Evolutionary conservation across 2,888 invertebrate genomes (phyloP).

Genomic region (Actias luna): DNA sequence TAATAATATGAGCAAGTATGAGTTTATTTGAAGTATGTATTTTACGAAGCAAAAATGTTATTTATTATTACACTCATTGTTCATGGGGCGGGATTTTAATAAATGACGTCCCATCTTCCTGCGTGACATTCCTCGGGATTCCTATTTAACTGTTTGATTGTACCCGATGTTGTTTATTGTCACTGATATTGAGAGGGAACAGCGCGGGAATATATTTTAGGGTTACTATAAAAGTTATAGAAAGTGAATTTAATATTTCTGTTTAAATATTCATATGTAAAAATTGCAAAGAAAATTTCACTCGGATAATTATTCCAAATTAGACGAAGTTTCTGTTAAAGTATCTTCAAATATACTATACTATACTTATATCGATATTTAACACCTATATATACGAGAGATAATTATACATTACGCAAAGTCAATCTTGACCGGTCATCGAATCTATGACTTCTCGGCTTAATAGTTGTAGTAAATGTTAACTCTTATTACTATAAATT

Average conservation of each 20-base stretch:
- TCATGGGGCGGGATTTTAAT: slow-evolving; percentile 51
- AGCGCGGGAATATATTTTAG: slow-evolving; percentile 21
- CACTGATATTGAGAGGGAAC: slow-evolving; percentile 60
- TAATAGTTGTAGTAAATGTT: no score
- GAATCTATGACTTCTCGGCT: no score
- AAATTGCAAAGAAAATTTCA: no score
- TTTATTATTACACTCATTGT: slow-evolving; percentile 12
- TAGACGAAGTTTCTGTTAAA: no score
- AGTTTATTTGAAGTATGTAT: slow-evolving; percentile 3
- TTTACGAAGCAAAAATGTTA: not conserved
- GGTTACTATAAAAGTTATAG: not conserved
- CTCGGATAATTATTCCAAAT: no score
- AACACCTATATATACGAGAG: no score
- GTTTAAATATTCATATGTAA: not conserved
- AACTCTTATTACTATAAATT: no score
- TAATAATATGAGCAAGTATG: not conserved
- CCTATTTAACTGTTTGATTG: slow-evolving; percentile 77
- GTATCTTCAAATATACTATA: no score
- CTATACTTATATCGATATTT: no score
- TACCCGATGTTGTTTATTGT: slow-evolving; percentile 71
- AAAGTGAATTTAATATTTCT: not conserved
- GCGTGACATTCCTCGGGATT: slow-evolving; percentile 61
- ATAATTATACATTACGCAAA: no score
- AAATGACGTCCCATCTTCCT: slow-evolving; percentile 58
- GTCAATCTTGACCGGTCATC: no score